Percentiles rank a stretch among this genome's conserved stretches.
Conservation (phyloP, 2,797 vertebrate genomes). For the Etheostoma nigrum region DNA sequence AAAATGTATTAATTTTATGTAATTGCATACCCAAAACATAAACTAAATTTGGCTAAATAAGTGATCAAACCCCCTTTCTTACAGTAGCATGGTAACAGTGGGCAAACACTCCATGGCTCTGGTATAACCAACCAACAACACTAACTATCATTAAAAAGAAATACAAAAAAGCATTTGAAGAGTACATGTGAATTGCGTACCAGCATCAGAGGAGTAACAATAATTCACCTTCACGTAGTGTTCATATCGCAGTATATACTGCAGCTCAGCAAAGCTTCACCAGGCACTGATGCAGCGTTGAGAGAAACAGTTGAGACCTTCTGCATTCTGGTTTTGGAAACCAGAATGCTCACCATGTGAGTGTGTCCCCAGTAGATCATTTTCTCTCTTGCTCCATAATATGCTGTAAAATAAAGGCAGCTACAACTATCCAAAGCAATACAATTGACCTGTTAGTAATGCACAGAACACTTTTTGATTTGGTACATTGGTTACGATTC, state of each 20-base stretch:
- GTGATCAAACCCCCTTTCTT: neutral
- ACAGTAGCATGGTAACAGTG: constrained; percentile 14
- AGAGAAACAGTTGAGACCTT: constrained; percentile 14
- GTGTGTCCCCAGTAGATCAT: neutral
- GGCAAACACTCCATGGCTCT: constrained; percentile 43
- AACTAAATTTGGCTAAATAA: neutral
- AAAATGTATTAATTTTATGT: neutral
- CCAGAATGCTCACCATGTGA: too few species aligned
- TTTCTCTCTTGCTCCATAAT: constrained; percentile 17
- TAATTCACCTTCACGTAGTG: constrained; percentile 46
- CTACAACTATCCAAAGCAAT: neutral
- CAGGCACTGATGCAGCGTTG: constrained; percentile 17
- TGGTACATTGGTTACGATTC: neutral
- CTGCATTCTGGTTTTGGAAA: constrained; percentile 9
- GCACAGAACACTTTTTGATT: neutral
- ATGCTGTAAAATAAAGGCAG: neutral
- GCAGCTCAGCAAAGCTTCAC: constrained; percentile 25
- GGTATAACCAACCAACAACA: constrained; percentile 19
- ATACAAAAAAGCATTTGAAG: constrained; percentile 33
- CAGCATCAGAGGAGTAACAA: constrained; percentile 36
- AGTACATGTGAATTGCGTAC: constrained; percentile 36
- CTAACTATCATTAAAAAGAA: constrained; percentile 26
- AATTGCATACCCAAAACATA: neutral
- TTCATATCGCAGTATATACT: constrained; percentile 26
- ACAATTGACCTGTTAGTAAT: constrained; percentile 9